A percentile compares a stretch with the other conserved stretches of the same genome.
Evolutionary conservation across 2,797 vertebrate genomes (phyloP).

Genomic region (Gambelia wislizenii): DNA sequence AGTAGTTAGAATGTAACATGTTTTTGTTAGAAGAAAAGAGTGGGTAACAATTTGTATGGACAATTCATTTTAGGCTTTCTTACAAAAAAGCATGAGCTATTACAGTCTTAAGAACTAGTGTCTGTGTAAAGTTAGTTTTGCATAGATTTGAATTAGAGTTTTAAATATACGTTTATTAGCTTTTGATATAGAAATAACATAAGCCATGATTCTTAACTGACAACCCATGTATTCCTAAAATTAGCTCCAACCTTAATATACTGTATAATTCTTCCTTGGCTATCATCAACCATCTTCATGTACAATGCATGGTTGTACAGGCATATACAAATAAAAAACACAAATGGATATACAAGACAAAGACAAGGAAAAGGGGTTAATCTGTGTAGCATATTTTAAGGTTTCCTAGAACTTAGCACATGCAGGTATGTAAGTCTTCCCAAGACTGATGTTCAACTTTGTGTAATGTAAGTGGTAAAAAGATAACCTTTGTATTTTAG

Average conservation of each 20-base stretch:
- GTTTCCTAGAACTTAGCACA: not conserved
- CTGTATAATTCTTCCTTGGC: not conserved
- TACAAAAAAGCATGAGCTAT: not conserved
- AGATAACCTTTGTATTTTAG: not conserved
- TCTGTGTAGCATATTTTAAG: not conserved
- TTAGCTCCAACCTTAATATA: not conserved
- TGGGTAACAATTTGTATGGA: not conserved
- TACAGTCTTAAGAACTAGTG: not conserved
- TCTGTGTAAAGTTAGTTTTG: not conserved
- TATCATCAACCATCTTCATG: too few relatives aligned
- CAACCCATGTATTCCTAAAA: not conserved
- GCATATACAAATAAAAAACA: not conserved
- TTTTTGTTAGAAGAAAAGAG: conserved; percentile 11
- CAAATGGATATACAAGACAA: not conserved
- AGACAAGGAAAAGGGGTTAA: not conserved
- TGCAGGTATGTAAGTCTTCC: not conserved
- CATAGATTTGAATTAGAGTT: not conserved
- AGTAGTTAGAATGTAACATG: conserved; percentile 14
- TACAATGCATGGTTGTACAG: not conserved
- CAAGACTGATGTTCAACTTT: not conserved
- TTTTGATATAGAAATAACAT: not conserved
- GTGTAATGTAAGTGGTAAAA: not conserved
- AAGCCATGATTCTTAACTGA: not conserved
- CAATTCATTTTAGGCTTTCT: not conserved
- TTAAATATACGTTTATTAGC: not conserved